Evolutionary conservation across 64 coral and sea anemone genomes (phyloP).

Genomic region (Catalaphyllia jardinei): DNA sequence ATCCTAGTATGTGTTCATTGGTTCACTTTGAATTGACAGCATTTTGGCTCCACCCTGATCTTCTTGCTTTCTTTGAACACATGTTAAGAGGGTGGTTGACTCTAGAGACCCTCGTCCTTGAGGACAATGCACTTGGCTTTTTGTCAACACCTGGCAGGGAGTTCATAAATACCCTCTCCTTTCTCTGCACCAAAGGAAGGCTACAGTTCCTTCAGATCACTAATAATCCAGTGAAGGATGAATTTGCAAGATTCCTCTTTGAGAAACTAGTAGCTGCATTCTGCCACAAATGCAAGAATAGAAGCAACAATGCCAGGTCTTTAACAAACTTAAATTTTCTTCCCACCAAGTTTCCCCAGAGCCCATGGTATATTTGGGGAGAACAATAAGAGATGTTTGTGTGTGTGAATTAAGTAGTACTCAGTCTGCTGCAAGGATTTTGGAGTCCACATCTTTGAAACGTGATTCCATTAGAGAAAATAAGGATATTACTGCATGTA

Average conservation of each 20-base stretch:
- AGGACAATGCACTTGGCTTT: constrained; percentile 53
- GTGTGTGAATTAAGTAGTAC: background rate
- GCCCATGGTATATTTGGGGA: background rate
- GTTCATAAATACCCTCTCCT: constrained; percentile 27
- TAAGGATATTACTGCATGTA: background rate
- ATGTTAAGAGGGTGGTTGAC: constrained; percentile 15
- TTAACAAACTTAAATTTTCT: constrained; percentile 35
- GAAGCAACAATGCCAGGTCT: background rate
- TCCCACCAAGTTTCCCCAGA: constrained; percentile 27
- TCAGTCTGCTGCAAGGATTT: background rate
- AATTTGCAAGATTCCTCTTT: constrained; percentile 21
- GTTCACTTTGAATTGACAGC: constrained; percentile 58
- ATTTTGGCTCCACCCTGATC: constrained; percentile 44
- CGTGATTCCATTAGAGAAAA: background rate
- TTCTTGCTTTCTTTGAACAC: constrained; percentile 30
- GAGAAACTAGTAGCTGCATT: constrained; percentile 39
- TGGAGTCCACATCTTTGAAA: background rate
- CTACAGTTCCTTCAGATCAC: constrained; percentile 42
- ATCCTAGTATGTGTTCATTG: background rate
- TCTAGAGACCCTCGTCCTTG: constrained; percentile 36
- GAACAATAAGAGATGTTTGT: constrained; percentile 49
- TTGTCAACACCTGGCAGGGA: background rate
- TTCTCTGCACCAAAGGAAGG: constrained; percentile 43
- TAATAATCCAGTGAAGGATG: constrained; percentile 43
- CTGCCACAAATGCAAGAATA: constrained; percentile 28